Evolutionary conservation across 2,797 vertebrate species (phyloP).

Genomic region (Coracias cyanogaster): DNA sequence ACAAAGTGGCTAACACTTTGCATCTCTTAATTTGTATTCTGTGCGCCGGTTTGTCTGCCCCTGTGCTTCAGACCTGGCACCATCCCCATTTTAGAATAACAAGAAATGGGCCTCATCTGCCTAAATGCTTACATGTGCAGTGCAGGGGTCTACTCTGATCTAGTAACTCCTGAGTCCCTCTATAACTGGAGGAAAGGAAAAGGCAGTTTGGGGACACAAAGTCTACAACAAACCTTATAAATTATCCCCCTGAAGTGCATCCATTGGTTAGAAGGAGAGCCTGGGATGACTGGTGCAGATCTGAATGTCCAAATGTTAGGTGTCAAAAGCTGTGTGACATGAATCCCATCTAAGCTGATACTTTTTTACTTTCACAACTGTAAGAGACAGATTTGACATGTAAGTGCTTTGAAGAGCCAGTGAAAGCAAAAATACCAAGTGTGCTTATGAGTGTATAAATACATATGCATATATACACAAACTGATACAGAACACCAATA

Average conservation of each 20-base stretch:
- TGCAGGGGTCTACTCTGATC: not conserved
- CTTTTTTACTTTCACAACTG: fast-evolving
- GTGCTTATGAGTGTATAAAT: not conserved
- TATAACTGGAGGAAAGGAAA: not conserved
- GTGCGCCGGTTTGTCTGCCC: not conserved
- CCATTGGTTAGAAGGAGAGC: not conserved
- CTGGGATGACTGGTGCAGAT: not conserved
- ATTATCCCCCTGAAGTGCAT: not conserved
- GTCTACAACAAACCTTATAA: not conserved
- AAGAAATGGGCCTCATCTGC: not conserved
- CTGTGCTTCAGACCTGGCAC: not conserved
- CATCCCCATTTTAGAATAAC: not conserved
- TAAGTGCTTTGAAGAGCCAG: not conserved
- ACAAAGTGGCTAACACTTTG: not conserved
- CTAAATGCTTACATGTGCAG: not conserved
- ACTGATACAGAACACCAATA: not conserved
- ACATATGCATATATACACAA: not conserved
- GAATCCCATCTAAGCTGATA: not conserved
- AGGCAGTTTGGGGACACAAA: not conserved
- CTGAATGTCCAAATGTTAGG: not conserved
- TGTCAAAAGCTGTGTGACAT: not conserved
- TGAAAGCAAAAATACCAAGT: not conserved
- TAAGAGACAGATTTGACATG: not conserved
- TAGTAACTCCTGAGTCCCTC: not conserved
- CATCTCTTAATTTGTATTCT: not conserved